Evolutionary conservation across 2,113 vertebrate species (phyloP).

Genomic region (Oenanthe oenanthe): DNA sequence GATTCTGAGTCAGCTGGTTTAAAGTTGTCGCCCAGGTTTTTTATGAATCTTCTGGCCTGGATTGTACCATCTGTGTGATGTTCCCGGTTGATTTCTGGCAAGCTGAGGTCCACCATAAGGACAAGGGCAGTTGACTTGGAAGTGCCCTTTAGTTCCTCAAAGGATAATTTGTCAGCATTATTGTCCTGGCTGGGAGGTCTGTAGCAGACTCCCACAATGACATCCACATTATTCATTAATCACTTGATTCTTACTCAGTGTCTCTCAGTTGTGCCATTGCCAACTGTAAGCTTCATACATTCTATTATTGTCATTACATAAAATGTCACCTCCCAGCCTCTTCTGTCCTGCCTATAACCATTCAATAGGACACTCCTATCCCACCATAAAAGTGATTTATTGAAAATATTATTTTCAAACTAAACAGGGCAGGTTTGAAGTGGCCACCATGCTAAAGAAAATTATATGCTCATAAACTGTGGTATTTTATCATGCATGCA

Average conservation of each 20-base stretch:
- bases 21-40: not conserved
- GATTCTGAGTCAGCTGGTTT: not conserved
- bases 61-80: not conserved
- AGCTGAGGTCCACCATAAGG: not conserved
- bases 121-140: not conserved
- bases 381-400: not conserved
- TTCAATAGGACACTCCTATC: not conserved
- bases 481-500: not conserved
- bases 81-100: not conserved
- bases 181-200: not conserved
- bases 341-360: not conserved
- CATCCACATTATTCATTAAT: not conserved
- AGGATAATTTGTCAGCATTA: not conserved
- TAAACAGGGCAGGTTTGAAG: not conserved
- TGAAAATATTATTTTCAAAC: not conserved
- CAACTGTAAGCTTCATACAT: not conserved
- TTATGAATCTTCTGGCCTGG: fast-evolving
- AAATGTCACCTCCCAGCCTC: not conserved
- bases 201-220: not conserved
- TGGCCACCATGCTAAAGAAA: not conserved
- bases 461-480: not conserved
- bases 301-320: not conserved
- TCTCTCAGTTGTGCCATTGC: not conserved
- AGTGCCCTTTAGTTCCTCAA: not conserved
- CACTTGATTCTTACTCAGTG: not conserved